Evolutionary conservation across 2,113 vertebrate genomes (phyloP), one percentile per base, ranked within the genome.

Genomic region (Formicarius rufipectus): DNA sequence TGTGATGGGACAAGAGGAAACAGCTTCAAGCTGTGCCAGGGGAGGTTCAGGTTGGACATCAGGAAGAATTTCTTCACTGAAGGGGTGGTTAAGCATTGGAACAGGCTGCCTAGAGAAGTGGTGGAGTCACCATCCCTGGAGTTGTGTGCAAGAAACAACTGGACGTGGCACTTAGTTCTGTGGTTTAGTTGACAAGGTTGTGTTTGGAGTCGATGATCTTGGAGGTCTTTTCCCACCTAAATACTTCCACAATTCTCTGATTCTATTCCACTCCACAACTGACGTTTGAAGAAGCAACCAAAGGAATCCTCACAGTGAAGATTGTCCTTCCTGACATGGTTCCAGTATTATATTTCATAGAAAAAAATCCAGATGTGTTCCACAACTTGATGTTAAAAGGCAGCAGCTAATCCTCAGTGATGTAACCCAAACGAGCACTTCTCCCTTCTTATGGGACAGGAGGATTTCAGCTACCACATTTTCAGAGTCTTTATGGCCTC

Each of bases 11-110:
- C 3, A 9, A 22, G 30, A 76, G n/a, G 28, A 18, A 40, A 40
- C 1, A 0, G 21, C 40, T 24, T 47, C 47, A 53, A 2, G 17
- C 30, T 76, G 24, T 56, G 4, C 6, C 40, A 42, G 25, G 9
- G 23, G 5, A 83, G 40, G 47, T 9, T 47, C 30, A 42, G 31
- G 47, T 12, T 25, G 56, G 63, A 35, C 47, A 63, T 6, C 40
- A 56, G 40, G 55, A 69, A 49, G 63, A 69, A 76, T 63, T 76
- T 10, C 35, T 20, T 63, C 63, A 6, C 47, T 69, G 35, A 7
- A 56, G 31, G 6, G 1, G 9, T 42, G 30, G 49, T 9, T 49
- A 63, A 55, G 7, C 21, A 22, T 47, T 55, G 39, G 21, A 35
- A 50, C n/a, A 25, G 17, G 40, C 47, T 83, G 55, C 21, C 30